These are phyloP conservation scores for Arctopsyche grandis DNA, from an alignment of 1,140 invertebrate genomes.

Conservation along the genomic window DNA sequence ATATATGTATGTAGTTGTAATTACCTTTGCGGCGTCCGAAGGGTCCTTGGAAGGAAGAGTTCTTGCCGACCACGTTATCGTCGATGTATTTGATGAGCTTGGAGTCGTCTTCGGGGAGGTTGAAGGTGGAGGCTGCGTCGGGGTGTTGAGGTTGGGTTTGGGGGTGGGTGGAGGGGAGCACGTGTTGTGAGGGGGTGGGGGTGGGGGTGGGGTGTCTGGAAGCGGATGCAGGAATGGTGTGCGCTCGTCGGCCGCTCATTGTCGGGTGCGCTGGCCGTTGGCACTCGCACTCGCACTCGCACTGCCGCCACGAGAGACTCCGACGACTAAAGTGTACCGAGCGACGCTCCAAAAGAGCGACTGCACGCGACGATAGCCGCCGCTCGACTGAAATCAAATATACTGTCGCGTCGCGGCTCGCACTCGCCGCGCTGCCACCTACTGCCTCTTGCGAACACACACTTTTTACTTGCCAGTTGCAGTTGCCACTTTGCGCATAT, in stretches of 20 bases:
- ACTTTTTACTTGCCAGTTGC: too few relatives aligned
- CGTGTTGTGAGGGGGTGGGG: too few relatives aligned
- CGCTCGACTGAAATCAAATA: constrained; percentile 2
- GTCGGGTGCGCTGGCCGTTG: not conserved
- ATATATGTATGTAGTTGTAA: not conserved
- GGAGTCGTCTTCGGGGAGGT: constrained; percentile 72
- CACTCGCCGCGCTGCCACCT: not conserved
- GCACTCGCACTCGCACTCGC: too few relatives aligned
- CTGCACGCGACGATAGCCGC: not conserved
- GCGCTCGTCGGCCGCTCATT: not conserved
- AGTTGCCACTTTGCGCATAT: too few relatives aligned
- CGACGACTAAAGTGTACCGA: not conserved
- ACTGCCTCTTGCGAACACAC: not conserved
- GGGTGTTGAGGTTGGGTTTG: constrained; percentile 60
- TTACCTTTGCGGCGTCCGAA: constrained; percentile 83
- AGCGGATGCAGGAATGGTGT: not conserved
- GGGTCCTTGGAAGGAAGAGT: constrained; percentile 81
- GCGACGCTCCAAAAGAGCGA: not conserved
- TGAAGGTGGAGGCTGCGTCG: constrained; percentile 54
- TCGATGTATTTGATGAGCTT: constrained; percentile 82
- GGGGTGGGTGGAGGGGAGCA: constrained; percentile 46
- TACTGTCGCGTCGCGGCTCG: not conserved
- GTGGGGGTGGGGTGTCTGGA: too few relatives aligned
- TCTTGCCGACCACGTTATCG: constrained; percentile 82
- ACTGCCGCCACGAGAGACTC: not conserved